Percentiles rank a stretch among this genome's conserved stretches.
Evolutionary conservation across 2,888 invertebrate species (phyloP).

Genomic region (Sylvicola cinctus): DNA sequence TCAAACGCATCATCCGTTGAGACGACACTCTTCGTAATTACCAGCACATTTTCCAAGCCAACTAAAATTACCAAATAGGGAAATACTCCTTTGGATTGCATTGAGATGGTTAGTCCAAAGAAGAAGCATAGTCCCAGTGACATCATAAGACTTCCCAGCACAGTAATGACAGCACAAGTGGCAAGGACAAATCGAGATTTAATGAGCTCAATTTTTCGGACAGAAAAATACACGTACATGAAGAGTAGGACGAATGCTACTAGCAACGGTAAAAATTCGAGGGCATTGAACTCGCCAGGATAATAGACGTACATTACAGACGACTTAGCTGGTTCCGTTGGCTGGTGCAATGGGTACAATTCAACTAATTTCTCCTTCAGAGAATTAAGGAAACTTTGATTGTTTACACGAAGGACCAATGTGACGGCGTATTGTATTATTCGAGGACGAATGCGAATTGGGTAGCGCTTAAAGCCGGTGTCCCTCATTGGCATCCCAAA

Average conservation of each 20-base stretch:
- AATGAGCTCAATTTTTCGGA: slow-evolving; percentile 63
- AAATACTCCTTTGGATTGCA: slow-evolving; percentile 76
- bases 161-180: slow-evolving; percentile 72
- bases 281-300: slow-evolving; percentile 70
- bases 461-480: slow-evolving; percentile 77
- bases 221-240: slow-evolving; percentile 85
- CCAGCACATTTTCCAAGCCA: slow-evolving; percentile 81
- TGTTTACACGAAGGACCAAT: slow-evolving; percentile 59
- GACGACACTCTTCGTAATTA: slow-evolving; percentile 81
- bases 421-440: slow-evolving; percentile 82
- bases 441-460: slow-evolving; percentile 61
- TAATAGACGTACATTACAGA: slow-evolving; percentile 51
- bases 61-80: slow-evolving; percentile 90
- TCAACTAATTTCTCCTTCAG: slow-evolving; percentile 44
- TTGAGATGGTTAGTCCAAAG: slow-evolving; percentile 62
- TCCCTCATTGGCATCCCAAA: slow-evolving; percentile 83
- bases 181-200: slow-evolving; percentile 39
- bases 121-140: slow-evolving; percentile 76
- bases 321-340: slow-evolving; percentile 6
- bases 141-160: slow-evolving; percentile 73
- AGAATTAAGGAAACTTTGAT: slow-evolving; percentile 56
- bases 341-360: slow-evolving; percentile 51
- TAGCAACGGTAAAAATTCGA: slow-evolving; percentile 64
- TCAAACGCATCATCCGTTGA: slow-evolving; percentile 85
- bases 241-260: slow-evolving; percentile 73